Conservation (phyloP, 2,888 invertebrate species). For the Netelia virgata region DNA sequence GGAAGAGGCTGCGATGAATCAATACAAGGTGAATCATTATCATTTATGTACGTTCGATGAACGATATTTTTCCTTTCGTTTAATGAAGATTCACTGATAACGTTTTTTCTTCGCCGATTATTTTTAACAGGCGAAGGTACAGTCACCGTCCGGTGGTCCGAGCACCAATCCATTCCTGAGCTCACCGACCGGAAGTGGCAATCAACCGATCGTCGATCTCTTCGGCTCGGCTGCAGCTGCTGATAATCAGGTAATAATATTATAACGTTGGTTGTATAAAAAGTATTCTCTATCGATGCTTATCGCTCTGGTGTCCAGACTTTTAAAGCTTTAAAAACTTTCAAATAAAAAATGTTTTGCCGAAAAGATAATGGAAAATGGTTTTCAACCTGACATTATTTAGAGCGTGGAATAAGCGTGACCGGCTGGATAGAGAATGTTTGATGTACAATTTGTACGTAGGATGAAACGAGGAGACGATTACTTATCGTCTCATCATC, state of each 20-base stretch:
- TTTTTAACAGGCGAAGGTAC: slow-evolving; percentile 89
- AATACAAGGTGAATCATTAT: slow-evolving; percentile 91
- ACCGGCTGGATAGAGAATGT: not conserved
- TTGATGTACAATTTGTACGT: not conserved
- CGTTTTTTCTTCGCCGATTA: not conserved
- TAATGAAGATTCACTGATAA: not conserved
- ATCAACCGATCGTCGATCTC: slow-evolving; percentile 91
- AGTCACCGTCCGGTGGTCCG: slow-evolving; percentile 90
- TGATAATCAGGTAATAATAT: slow-evolving; percentile 78
- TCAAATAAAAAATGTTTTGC: too few species aligned
- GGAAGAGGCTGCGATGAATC: slow-evolving; percentile 98
- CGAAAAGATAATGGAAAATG: too few species aligned
- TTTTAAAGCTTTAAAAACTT: not conserved
- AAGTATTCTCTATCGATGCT: too few species aligned
- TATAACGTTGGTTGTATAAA: not conserved
- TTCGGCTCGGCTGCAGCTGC: slow-evolving; percentile 88
- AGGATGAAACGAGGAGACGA: not conserved
- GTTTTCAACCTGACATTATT: too few species aligned
- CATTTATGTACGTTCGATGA: not conserved
- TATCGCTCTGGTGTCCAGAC: too few species aligned
- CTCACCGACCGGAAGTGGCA: slow-evolving; percentile 87
- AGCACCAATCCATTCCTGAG: slow-evolving; percentile 95
- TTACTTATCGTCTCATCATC: not conserved
- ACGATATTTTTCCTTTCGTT: not conserved
- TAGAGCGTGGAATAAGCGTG: too few species aligned